Evolutionary conservation across 1,140 invertebrate species (phyloP), one percentile per base, ranked within the genome.

Genomic region (Gonatopus flavifemur): DNA sequence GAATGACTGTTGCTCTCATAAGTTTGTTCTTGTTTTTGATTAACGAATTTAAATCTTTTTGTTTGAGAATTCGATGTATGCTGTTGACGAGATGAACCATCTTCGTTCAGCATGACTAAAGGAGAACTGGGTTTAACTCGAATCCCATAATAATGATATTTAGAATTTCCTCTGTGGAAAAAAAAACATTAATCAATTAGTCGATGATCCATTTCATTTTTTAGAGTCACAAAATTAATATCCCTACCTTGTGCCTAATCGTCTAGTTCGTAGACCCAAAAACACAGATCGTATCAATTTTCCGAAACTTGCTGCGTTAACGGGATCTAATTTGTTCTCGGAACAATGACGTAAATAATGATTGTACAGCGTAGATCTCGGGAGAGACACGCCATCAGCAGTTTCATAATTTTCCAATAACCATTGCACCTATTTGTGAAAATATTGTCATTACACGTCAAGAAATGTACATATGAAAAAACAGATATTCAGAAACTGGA

Each of bases 131-230:
- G 90, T 77, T 98, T 98, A 5, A 98, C 89, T 36, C 95, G 83
- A 53, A 99, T 98, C n/a, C 97, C 97, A 81, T 98, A 98, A 77
- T 99, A 99, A 81, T 99, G 96, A 77, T 99, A 99, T 72, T 98
- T 98, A 5, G 96, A 98, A 80, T 99, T 98, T n/a, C 96, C 96
- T 59, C 96, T 91, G 65, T 24, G 18, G 8, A 30, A 38, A 15
- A 20, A 52, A 46, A 15, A 2, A 19, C 31, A 40, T 55, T 13
- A 47, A 39, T 32, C 2, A 40, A 18, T 18, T 31, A 35, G 22
- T 28, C n/a, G n/a, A 28, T 28, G 6, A 28, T 28, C 12, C 6
- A 7, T 28, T 7, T 28, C 12, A 7, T 12, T 28, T 28, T 28
- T 48, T 21, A 20, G 6, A 25, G 36, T 16, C 30, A 33, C 9